Evolutionary conservation across 2,888 invertebrate genomes (phyloP), one percentile per base, ranked within the genome.

Genomic region (Tenthredo notha): DNA sequence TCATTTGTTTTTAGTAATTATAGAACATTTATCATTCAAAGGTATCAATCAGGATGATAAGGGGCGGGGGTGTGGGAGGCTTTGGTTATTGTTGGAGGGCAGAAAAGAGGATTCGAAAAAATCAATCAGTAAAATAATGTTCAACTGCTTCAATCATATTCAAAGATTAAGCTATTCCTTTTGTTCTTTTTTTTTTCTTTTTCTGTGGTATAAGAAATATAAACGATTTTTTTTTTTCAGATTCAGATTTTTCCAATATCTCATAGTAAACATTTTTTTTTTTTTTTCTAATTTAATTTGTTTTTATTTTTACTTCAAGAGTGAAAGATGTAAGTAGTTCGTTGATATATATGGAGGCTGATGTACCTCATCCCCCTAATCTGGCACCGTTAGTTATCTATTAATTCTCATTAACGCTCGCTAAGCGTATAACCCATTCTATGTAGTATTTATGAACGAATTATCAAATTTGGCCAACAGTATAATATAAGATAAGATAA

Each of bases 331-430:
- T 40, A 25, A 50, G 7, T 77, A 29, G 29, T 77, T 77, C 50
- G 50, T 77, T 77, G 54, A 54, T 77, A 75, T 18, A n/a, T 54
- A 50, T 18, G 25, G 50, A 25, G 50, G 50, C 43, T 50, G 75
- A 21, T 77, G n/a, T 77, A 54, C 54, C 77, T 77, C 77, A 77
- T 77, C 77, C 77, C 77, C 77, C 33, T 54, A 54, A 77, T 50
- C 77, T 72, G 70, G 40, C 70, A 72, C 37, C 37, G 40, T 72
- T 72, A 72, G 37, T n/a, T 40, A 37, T n/a, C 12, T 5, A 10
- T 21, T 25, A 47, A 25, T 61, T 4, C 25, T 61, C 25, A 61
- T 61, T 25, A 25, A 25, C 25, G 61, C 12, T 61, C 10, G 61
- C 54, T 54, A n/a, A 54, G 54, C 54, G 54, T 54, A 50, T 50